Evolutionary conservation across 2,113 vertebrate genomes (phyloP).

Genomic region (Astur gentilis): DNA sequence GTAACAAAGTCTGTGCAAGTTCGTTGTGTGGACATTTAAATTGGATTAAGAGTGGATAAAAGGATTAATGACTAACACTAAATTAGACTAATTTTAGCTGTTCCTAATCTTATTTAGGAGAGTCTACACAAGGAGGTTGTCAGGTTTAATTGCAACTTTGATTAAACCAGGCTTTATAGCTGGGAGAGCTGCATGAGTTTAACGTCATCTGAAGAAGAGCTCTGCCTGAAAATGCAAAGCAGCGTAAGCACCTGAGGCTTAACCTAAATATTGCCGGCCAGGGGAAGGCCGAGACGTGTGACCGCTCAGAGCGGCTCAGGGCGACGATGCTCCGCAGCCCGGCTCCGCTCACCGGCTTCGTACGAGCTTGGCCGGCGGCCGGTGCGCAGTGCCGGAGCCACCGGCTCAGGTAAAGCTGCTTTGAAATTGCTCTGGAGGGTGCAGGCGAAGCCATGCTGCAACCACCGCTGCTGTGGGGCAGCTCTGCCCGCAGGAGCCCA

Average conservation of each 20-base stretch:
- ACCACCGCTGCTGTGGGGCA: fast-evolving
- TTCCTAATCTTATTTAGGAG: constrained; percentile 15
- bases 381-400: fast-evolving
- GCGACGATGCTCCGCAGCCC: background rate
- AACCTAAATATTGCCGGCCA: fast-evolving
- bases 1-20: background rate
- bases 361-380: fast-evolving
- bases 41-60: constrained; percentile 36
- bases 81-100: constrained; percentile 64
- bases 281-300: fast-evolving
- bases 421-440: background rate
- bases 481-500: background rate
- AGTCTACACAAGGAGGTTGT: background rate
- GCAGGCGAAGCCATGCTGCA: fast-evolving
- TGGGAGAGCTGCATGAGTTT: background rate
- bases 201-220: background rate
- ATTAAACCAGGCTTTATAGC: background rate
- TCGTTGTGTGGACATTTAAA: constrained; percentile 4
- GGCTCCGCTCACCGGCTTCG: fast-evolving
- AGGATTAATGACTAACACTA: constrained; percentile 39
- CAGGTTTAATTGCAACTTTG: constrained; percentile 30
- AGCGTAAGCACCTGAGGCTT: background rate
- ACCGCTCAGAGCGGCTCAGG: background rate
- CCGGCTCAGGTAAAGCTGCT: background rate
- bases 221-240: background rate